A percentile compares a stretch with the other conserved stretches of the same genome.
Evolutionary conservation across 2,113 vertebrate genomes (phyloP).

Genomic region (Chaenocephalus aceratus): DNA sequence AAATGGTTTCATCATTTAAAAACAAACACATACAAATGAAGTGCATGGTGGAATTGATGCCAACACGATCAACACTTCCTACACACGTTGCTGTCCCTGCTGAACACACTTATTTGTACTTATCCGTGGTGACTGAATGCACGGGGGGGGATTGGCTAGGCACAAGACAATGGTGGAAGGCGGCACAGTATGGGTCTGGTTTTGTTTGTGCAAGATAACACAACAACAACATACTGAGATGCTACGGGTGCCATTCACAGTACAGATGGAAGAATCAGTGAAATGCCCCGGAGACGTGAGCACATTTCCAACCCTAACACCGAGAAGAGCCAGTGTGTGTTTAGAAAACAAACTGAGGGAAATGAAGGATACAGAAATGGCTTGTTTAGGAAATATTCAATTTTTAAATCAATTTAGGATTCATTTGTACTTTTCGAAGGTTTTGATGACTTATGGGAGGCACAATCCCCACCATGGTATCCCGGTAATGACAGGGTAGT

Average conservation of each 20-base stretch:
- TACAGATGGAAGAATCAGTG: constrained; percentile 83
- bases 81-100: constrained; percentile 11
- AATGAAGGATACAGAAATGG: not conserved
- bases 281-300: constrained; percentile 75
- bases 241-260: constrained; percentile 66
- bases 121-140: not conserved
- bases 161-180: constrained; percentile 64
- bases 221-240: constrained; percentile 71
- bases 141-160: constrained; percentile 37
- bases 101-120: not conserved
- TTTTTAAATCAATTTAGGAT: constrained; percentile 26
- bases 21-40: constrained; percentile 39
- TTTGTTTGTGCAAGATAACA: constrained; percentile 55
- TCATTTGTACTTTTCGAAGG: constrained; percentile 13
- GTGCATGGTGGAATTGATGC: constrained; percentile 26
- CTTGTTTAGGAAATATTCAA: not conserved
- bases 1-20: constrained; percentile 47
- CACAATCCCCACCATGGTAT: not conserved
- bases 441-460: constrained; percentile 61
- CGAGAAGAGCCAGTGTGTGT: constrained; percentile 8
- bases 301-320: constrained; percentile 37
- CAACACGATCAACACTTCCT: constrained; percentile 44
- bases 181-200: constrained; percentile 31
- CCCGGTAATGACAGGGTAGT: constrained; percentile 21
- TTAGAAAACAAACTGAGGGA: constrained; percentile 19